Evolutionary conservation across 2,888 invertebrate species (phyloP).

Genomic region (Candidula unifasciata): DNA sequence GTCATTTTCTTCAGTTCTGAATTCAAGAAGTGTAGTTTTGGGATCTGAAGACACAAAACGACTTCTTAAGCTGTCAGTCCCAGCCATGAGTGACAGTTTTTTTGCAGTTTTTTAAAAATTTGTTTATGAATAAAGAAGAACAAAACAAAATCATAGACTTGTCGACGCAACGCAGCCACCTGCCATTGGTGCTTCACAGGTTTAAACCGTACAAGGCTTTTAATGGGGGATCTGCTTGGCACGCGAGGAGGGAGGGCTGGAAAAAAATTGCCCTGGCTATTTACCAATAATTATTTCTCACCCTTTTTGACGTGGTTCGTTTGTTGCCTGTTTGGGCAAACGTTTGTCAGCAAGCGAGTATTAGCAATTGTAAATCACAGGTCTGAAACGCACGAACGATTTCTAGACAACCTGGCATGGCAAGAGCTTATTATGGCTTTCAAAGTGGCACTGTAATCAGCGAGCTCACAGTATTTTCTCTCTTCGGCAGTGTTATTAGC

Average conservation of each 20-base stretch:
- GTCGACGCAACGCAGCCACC: constrained; percentile 9
- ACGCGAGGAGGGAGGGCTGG: not conserved
- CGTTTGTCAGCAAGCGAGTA: constrained; percentile 53
- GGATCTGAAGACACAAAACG: constrained; percentile 19
- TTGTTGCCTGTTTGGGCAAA: constrained; percentile 55
- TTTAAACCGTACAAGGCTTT: constrained; percentile 39
- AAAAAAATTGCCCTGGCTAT: constrained; percentile 37
- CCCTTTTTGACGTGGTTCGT: constrained; percentile 50
- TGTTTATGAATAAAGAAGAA: constrained; percentile 11
- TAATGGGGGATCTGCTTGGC: too few species aligned
- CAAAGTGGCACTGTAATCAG: constrained; percentile 51
- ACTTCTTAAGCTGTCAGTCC: constrained; percentile 18
- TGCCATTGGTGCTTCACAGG: constrained; percentile 39
- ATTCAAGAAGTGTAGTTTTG: constrained; percentile 29
- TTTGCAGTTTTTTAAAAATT: not conserved
- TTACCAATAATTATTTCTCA: constrained; percentile 56
- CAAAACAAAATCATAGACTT: constrained; percentile 13
- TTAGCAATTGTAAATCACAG: constrained; percentile 45
- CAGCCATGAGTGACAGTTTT: constrained; percentile 32
- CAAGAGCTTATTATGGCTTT: constrained; percentile 44
- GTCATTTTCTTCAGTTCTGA: constrained; percentile 18
- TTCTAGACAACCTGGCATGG: constrained; percentile 40
- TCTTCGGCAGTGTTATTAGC: constrained; percentile 50
- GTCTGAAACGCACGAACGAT: constrained; percentile 27
- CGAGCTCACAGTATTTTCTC: constrained; percentile 42